These are phyloP conservation scores for Pseudopipra pipra DNA, from an alignment of 2,113 vertebrate species.

Conservation along the genomic window DNA sequence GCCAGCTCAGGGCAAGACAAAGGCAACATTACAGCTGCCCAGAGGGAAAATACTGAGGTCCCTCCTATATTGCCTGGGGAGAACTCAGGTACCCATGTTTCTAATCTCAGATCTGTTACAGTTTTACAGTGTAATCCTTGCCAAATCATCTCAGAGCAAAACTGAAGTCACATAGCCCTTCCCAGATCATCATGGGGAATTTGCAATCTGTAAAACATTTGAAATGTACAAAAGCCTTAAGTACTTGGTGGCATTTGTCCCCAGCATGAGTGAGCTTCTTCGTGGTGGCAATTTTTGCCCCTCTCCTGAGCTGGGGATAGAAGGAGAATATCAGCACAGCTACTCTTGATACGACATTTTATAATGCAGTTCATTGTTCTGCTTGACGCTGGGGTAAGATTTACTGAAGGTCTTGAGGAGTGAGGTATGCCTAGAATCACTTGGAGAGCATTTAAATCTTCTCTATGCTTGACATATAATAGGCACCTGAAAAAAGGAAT, in stretches of 20 bases:
- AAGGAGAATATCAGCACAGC: background rate
- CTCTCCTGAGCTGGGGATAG: background rate
- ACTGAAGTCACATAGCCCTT: background rate
- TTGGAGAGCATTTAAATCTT: background rate
- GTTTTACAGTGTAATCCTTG: background rate
- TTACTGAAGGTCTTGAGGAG: background rate
- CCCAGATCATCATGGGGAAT: background rate
- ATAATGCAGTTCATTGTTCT: background rate
- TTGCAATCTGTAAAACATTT: background rate
- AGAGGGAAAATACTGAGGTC: background rate
- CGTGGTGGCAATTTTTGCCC: background rate
- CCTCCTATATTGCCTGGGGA: background rate
- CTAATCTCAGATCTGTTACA: background rate
- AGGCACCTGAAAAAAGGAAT: background rate
- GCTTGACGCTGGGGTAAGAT: background rate
- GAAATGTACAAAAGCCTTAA: background rate
- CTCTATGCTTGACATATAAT: background rate
- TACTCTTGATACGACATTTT: background rate
- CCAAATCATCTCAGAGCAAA: background rate
- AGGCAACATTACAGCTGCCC: background rate
- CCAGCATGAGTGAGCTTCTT: background rate
- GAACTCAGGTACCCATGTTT: background rate
- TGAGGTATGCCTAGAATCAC: background rate
- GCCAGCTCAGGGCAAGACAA: background rate
- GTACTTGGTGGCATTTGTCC: background rate